phyloP scores from a whole-genome alignment of 1,140 invertebrate species.

The Calliphora vicina region DNA sequence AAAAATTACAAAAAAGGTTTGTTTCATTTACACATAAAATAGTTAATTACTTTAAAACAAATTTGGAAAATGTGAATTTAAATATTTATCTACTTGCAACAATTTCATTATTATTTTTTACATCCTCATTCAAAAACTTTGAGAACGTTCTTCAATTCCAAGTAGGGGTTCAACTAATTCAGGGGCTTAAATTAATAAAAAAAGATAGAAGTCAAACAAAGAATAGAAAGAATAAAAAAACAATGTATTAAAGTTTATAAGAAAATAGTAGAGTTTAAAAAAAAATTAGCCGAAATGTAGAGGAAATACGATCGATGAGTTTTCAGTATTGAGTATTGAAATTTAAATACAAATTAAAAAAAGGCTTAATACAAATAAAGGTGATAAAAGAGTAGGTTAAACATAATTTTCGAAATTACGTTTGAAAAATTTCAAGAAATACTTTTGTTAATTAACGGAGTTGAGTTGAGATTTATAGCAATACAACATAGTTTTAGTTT shows the following conservation, averaged over 20 bases:
- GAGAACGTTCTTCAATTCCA: slow-evolving; percentile 36
- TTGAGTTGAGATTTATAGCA: too few species aligned
- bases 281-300: neutral
- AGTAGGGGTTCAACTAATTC: slow-evolving; percentile 38
- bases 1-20: too few species aligned
- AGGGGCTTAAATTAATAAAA: slow-evolving; percentile 27
- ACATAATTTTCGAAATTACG: too few species aligned
- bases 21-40: too few species aligned
- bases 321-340: neutral
- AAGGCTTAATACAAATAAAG: too few species aligned
- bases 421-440: too few species aligned
- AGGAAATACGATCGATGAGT: neutral
- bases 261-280: neutral
- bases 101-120: neutral
- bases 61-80: too few species aligned
- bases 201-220: neutral
- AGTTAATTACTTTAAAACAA: too few species aligned
- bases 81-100: slow-evolving; percentile 16
- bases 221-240: slow-evolving; percentile 6
- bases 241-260: slow-evolving; percentile 7
- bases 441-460: too few species aligned
- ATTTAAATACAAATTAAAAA: neutral
- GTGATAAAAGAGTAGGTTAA: too few species aligned
- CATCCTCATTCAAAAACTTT: slow-evolving; percentile 37
- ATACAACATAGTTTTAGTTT: too few species aligned